Conservation (phyloP, 2,113 vertebrate species). For the Chloroceryle aenea region DNA sequence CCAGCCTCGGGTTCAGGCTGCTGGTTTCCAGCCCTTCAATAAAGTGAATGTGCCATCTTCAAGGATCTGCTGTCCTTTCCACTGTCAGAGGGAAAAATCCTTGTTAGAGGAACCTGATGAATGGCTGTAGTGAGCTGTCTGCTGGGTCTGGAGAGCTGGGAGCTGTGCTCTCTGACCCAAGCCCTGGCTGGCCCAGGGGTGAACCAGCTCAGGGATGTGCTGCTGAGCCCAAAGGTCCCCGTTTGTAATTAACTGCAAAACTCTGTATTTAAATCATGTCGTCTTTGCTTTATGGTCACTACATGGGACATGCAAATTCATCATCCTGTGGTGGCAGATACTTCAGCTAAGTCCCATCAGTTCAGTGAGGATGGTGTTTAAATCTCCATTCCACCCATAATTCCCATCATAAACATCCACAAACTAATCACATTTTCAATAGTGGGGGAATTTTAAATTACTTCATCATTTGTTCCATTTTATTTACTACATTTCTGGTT, state of each 20-base stretch:
- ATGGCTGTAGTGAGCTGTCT: background rate
- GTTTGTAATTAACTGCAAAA: background rate
- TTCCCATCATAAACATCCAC: background rate
- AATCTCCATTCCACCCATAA: slow-evolving; percentile 17
- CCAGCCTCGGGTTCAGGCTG: background rate
- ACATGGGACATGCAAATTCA: background rate
- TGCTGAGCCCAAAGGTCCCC: background rate
- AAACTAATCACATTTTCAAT: background rate
- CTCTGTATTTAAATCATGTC: background rate
- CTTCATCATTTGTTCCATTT: background rate
- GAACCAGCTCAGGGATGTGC: background rate
- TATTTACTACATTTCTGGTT: background rate
- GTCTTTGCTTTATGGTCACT: background rate
- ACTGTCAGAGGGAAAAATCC: background rate
- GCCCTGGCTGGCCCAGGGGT: background rate
- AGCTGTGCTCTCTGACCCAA: background rate
- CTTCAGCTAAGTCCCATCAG: background rate
- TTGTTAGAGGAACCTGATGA: background rate
- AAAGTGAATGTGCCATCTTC: background rate
- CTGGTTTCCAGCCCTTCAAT: background rate
- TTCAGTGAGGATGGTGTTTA: background rate
- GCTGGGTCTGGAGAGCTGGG: background rate
- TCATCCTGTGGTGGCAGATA: background rate
- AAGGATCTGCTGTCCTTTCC: background rate
- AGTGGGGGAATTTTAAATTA: background rate